phyloP scores from a whole-genome alignment of 2,888 invertebrate species.

The Piscicola geometra region DNA sequence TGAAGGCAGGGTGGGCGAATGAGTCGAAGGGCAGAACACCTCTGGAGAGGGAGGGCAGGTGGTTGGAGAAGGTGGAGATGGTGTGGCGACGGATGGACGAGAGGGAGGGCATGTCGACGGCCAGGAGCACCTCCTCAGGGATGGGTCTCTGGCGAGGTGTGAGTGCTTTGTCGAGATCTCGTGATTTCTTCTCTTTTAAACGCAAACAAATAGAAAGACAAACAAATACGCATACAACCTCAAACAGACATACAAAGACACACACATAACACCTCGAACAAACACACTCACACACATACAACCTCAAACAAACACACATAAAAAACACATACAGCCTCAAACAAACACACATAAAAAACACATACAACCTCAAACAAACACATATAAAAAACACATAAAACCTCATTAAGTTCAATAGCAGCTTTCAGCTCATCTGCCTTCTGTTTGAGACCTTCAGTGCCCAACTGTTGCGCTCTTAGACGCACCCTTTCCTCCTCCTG shows the following conservation, averaged over 20 bases:
- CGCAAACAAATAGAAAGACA: conserved; percentile 10
- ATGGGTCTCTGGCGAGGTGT: conserved; percentile 13
- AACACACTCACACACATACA: conserved; percentile 13
- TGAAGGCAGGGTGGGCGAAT: conserved; percentile 39
- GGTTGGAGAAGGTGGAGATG: conserved; percentile 48
- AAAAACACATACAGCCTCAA: conserved; percentile 12
- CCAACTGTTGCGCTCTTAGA: conserved; percentile 65
- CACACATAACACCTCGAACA: conserved; percentile 14
- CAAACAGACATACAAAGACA: conserved; percentile 23
- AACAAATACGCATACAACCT: conserved; percentile 14
- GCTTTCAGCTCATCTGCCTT: conserved; percentile 64
- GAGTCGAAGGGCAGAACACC: conserved; percentile 4
- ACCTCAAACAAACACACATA: conserved; percentile 21
- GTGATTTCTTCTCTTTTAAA: neutral
- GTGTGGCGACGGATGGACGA: conserved; percentile 66
- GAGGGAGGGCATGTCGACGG: conserved; percentile 47
- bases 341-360: conserved; percentile 23
- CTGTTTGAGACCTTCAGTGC: conserved; percentile 66
- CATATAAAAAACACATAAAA: conserved; percentile 10
- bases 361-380: conserved; percentile 18
- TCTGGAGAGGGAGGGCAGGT: conserved; percentile 36
- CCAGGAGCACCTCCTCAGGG: conserved; percentile 16
- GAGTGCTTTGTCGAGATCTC: neutral
- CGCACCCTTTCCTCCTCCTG: conserved; percentile 70
- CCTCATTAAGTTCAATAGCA: conserved; percentile 61